Evolutionary conservation across 2,888 invertebrate species (phyloP), one percentile per base, ranked within the genome.

Genomic region (Phortica okadai): DNA sequence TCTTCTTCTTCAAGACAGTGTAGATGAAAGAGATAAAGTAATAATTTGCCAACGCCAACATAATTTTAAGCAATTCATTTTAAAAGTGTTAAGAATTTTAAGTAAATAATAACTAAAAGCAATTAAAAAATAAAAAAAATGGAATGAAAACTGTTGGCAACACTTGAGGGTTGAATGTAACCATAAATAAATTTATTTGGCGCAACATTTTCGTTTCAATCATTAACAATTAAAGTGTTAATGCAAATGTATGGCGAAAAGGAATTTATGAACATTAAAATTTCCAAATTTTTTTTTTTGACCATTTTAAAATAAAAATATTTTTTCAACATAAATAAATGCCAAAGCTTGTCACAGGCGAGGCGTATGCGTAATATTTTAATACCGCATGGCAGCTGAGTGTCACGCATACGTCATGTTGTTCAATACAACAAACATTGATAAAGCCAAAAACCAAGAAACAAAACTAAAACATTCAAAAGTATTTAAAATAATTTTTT

Each of bases 181-280:
- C 50, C 74, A 74, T 74, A 74, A 74, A 74, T 74, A 74, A 73
- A 44, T 16, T 62, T 74, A 64, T 74, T 33, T 73, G 59, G 56
- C 33, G 41, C 41, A 33, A 64, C 21, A 64, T 64, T n/a, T 14
- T 16, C 45, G 4, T 44, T 67, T 67, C 69, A 69, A 69, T 69
- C 69, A 42, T 69, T 21, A 69, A 69, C 45, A 45, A 67, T 67
- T 67, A 67, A 67, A 44, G n/a, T 67, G 67, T 42, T 42, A 67
- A 67, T n/a, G 14, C n/a, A 41, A 16, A 6, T 16, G 62, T 11
- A 14, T 50, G 50, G 50, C 50, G 6, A 50, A 62, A 62, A 7
- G 62, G 62, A 62, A 62, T 62, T 62, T 21, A 21, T 62, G 41
- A 33, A 41, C 10, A 50, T 50, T 50, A 11, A 50, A 50, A 11